phyloP scores from a whole-genome alignment of 2,797 vertebrate species.

The Cyprinodon diabolis region DNA sequence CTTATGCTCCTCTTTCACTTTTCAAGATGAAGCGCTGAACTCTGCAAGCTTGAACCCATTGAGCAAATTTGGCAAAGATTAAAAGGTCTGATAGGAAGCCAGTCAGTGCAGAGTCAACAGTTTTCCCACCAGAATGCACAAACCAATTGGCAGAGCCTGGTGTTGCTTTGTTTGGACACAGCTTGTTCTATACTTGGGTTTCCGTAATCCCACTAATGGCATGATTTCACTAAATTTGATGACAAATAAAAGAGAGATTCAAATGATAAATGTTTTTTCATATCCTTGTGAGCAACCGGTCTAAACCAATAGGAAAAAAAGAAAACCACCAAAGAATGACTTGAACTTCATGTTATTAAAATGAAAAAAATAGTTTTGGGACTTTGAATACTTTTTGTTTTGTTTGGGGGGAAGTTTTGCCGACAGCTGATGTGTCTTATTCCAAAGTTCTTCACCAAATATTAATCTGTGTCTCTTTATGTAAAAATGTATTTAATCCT shows the following conservation, averaged over 20 bases:
- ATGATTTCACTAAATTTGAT: no score
- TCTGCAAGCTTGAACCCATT: slow-evolving; percentile 8
- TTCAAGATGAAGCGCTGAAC: slow-evolving; percentile 2
- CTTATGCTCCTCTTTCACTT: neutral
- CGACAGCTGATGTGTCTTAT: neutral
- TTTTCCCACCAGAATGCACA: slow-evolving; percentile 56
- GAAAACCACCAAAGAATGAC: no score
- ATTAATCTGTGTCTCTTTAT: neutral
- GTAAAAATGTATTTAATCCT: neutral
- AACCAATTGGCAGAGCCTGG: slow-evolving; percentile 22
- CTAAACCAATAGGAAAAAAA: no score
- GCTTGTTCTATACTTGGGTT: neutral
- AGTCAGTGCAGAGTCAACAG: slow-evolving; percentile 61
- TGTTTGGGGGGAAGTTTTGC: neutral
- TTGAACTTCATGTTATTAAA: neutral
- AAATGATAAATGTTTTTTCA: no score
- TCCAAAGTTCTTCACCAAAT: neutral
- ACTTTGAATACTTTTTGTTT: neutral
- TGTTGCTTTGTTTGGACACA: neutral
- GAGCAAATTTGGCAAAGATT: slow-evolving; percentile 57
- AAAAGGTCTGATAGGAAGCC: slow-evolving; percentile 53
- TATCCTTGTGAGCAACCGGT: no score
- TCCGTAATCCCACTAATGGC: no score
- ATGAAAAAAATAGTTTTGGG: neutral
- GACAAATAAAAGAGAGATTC: no score